phyloP scores from a whole-genome alignment of 2,888 invertebrate genomes.

The Luffia ferchaultella region DNA sequence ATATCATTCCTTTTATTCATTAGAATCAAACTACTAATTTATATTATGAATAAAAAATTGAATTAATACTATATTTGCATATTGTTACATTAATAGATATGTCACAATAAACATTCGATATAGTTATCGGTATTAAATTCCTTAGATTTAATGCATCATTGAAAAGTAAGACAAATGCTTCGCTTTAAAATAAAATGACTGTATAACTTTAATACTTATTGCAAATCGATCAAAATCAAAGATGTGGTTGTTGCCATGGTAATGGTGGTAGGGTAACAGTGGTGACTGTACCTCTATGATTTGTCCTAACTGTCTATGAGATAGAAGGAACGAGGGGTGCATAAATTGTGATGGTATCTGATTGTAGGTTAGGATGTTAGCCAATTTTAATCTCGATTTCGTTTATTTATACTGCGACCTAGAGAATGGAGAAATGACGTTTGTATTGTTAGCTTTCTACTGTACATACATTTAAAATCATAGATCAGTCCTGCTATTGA shows the following conservation, averaged over 20 bases:
- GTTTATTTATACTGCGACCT: background rate
- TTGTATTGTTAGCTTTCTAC: no score
- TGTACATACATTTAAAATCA: no score
- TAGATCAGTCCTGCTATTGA: no score
- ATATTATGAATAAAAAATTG: no score
- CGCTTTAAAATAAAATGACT: constrained; percentile 2
- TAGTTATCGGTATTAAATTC: background rate
- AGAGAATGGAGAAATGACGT: no score
- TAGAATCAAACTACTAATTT: no score
- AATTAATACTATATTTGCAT: no score
- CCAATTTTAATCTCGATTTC: background rate
- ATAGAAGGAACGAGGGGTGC: background rate
- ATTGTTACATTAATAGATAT: background rate
- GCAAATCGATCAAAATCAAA: background rate
- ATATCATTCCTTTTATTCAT: no score
- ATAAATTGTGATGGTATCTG: background rate
- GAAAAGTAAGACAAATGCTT: background rate
- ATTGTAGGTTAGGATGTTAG: background rate
- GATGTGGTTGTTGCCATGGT: background rate
- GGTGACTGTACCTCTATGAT: background rate
- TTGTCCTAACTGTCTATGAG: background rate
- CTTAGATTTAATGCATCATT: background rate
- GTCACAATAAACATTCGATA: background rate
- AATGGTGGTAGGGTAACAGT: no score
- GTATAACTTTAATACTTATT: background rate